Base-by-base conservation (phyloP, 2,888 invertebrate species). In the Lamellibrachia satsuma region DNA sequence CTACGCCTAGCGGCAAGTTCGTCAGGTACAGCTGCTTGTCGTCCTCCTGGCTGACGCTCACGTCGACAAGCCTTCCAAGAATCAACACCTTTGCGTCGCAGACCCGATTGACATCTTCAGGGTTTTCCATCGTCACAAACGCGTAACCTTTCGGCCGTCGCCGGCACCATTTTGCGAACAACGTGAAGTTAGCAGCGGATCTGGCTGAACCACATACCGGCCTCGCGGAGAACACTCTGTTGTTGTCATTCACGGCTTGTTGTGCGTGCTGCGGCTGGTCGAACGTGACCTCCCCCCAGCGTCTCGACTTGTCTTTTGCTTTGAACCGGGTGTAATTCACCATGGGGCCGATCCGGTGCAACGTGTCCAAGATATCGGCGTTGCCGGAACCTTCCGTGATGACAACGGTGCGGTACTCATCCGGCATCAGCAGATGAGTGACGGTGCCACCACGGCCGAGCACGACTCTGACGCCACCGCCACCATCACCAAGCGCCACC, bases 261-360 rank as follows among this genome's bases (percentile, higher is more conserved):
- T 2, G 60, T n/a, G 57, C 60, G 90, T 92, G 15, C 8, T 52
- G 9, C 75, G 60, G 52, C 9, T 92, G 90, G 90, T 52, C 52
- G 52, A 90, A 92, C 22, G 90, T 90, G 22, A 92, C 57, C 51
- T 90, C 90, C 0, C 92, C 92, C 92, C 92, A 92, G 52, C 52
- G n/a, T 27, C 39, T 9, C 51, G 55, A 39, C 60, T 15, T 75
- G 90, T 92, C 90, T 57, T 51, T 15, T 90, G 15, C 9, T n/a
- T 90, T 92, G 52, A 92, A 92, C 90, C 52, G 52, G 52, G 15
- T n/a, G 90, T 90, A 60, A 6, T 60, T 22, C 57, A 15, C 52
- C 22, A 92, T 11, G 39, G 52, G 52, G 22, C 92, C 92, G 52
- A 90, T 90, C 52, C 52, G 51, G 8, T n/a, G n/a, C 9, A 92